Evolutionary conservation across 1,140 invertebrate species (phyloP).

Genomic region (Euura lappo): DNA sequence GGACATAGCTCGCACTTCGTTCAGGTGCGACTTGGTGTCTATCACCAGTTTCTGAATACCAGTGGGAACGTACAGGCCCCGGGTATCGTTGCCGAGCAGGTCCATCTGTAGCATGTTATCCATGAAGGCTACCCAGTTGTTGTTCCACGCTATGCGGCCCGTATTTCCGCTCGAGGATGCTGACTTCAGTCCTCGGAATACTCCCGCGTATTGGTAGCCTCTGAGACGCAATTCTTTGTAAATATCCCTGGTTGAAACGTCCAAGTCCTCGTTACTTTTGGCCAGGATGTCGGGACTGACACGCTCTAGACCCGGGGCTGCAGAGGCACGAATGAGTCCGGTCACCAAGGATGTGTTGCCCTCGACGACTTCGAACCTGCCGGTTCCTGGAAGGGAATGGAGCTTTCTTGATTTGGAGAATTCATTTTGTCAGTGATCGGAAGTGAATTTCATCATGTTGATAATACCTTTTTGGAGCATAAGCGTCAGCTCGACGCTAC

Average conservation of each 20-base stretch:
- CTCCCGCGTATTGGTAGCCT: conserved; percentile 86
- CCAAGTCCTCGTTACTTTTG: not conserved
- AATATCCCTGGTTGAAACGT: conserved; percentile 67
- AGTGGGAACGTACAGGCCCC: conserved; percentile 79
- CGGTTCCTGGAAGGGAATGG: conserved; percentile 38
- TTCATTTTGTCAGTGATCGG: not conserved
- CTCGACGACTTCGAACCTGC: conserved; percentile 70
- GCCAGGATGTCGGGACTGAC: conserved; percentile 18
- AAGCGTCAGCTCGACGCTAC: conserved; percentile 75
- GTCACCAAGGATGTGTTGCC: conserved; percentile 77
- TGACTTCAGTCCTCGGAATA: conserved; percentile 70
- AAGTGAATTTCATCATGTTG: not conserved
- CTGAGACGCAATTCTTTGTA: conserved; percentile 88
- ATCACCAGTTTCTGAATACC: conserved; percentile 78
- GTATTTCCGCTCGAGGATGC: conserved; percentile 28
- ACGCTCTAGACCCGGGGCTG: conserved; percentile 53
- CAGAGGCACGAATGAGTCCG: conserved; percentile 68
- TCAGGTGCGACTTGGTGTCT: conserved; percentile 71
- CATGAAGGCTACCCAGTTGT: conserved; percentile 88
- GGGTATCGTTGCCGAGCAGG: conserved; percentile 73
- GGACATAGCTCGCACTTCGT: conserved; percentile 47
- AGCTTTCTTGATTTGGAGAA: not conserved
- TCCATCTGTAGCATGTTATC: conserved; percentile 89
- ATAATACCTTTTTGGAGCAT: conserved; percentile 79
- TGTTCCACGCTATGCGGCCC: conserved; percentile 52